Conservation (phyloP, 2,113 vertebrate genomes). For the Prochilodus magdalenae region DNA sequence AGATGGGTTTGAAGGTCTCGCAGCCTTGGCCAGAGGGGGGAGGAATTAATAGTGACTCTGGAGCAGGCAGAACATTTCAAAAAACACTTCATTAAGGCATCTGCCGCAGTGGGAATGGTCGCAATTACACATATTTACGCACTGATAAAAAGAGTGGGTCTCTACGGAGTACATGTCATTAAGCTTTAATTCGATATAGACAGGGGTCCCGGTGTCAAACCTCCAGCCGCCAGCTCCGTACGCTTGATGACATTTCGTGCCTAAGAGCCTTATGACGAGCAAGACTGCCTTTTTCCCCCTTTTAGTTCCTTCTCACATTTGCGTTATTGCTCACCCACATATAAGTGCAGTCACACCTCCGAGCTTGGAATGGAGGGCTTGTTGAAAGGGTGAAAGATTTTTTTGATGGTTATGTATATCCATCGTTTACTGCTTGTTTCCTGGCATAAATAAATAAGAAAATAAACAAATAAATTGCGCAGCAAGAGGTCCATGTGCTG, state of each 20-base stretch:
- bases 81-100: slow-evolving; percentile 40
- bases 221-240: slow-evolving; percentile 21
- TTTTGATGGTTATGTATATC: too few relatives aligned
- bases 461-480: too few relatives aligned
- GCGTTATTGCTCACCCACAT: background rate
- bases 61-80: background rate
- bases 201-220: slow-evolving; percentile 6
- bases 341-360: too few relatives aligned
- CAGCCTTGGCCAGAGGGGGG: background rate
- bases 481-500: too few relatives aligned
- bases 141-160: slow-evolving; percentile 12
- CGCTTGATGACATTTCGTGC: slow-evolving; percentile 37
- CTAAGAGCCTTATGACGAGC: slow-evolving; percentile 22
- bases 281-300: slow-evolving; percentile 18
- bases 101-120: slow-evolving; percentile 9
- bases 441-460: too few relatives aligned
- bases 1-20: background rate
- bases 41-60: background rate
- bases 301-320: slow-evolving; percentile 33
- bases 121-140: slow-evolving; percentile 45
- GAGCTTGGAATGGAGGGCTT: too few relatives aligned
- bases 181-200: slow-evolving; percentile 44
- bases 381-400: too few relatives aligned
- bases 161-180: slow-evolving; percentile 35
- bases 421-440: too few relatives aligned